Percentiles rank a stretch among this genome's conserved stretches.
phyloP scores from a whole-genome alignment of 2,888 invertebrate genomes.

The Eristalis intricaria region DNA sequence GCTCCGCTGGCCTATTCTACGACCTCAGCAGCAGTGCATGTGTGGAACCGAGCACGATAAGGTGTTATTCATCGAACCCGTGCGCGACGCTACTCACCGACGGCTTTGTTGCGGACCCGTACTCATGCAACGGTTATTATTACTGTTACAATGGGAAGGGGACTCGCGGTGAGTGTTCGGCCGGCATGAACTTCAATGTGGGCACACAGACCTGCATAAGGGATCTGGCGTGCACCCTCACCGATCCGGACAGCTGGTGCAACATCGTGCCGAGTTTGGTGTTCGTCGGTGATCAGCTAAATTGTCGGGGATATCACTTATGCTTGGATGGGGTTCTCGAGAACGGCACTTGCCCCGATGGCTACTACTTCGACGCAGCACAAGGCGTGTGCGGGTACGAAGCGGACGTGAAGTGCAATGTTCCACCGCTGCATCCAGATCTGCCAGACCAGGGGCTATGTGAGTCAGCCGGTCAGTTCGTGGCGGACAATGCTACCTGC shows the following conservation, averaged over 20 bases:
- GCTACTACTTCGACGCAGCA: slow-evolving; percentile 74
- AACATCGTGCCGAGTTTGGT: slow-evolving; percentile 78
- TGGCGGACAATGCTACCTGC: slow-evolving; percentile 76
- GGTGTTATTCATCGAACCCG: slow-evolving; percentile 76
- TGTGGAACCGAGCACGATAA: slow-evolving; percentile 70
- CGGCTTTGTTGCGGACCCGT: slow-evolving; percentile 77
- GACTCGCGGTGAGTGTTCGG: slow-evolving; percentile 73
- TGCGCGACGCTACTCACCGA: slow-evolving; percentile 73
- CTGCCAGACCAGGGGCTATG: slow-evolving; percentile 73
- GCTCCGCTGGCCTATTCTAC: slow-evolving; percentile 74
- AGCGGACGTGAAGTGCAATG: slow-evolving; percentile 73
- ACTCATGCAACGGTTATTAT: slow-evolving; percentile 77
- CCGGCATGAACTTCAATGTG: slow-evolving; percentile 75
- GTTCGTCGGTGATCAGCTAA: slow-evolving; percentile 74
- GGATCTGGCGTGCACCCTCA: slow-evolving; percentile 73
- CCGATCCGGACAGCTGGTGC: slow-evolving; percentile 76
- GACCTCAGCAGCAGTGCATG: slow-evolving; percentile 74
- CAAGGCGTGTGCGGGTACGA: slow-evolving; percentile 75
- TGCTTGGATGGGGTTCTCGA: slow-evolving; percentile 74
- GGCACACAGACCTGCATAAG: slow-evolving; percentile 75
- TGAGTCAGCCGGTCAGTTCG: slow-evolving; percentile 73
- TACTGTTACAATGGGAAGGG: slow-evolving; percentile 76
- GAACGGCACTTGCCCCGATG: slow-evolving; percentile 75
- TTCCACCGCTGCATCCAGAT: not conserved
- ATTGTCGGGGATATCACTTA: slow-evolving; percentile 75